Evolutionary conservation across 1,140 invertebrate species (phyloP), one percentile per base, ranked within the genome.

Genomic region (Pogonognathellus flavescens): DNA sequence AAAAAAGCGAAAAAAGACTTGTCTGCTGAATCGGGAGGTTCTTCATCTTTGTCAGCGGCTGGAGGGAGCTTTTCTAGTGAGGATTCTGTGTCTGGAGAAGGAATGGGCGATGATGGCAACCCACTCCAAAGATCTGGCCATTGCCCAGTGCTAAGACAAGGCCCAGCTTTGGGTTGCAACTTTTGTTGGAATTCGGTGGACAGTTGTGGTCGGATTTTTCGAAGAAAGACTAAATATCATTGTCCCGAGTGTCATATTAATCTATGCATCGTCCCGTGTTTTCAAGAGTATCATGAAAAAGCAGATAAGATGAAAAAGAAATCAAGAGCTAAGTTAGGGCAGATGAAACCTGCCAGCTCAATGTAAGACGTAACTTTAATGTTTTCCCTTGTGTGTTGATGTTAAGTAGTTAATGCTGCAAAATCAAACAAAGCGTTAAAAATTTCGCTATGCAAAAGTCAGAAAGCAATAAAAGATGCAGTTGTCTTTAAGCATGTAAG

Each of bases 161-260:
- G 95, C 1, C 95, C 95, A 14, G 95, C 95, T 4, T 90, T 96
- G 76, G 95, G 95, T 60, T 88, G 86, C 50, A 88, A 88, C 59
- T 96, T 94, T 89, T 96, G 95, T 91, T 96, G 95, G 95, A 96
- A 96, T 89, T 96, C 95, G 0, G 94, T 95, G 62, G 95, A 96
- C 89, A 93, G 92, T 55, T 94, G 95, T 91, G 95, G 95, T 22
- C 91, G 95, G 66, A 96, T 96, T 88, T 92, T 96, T 55, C 92
- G 95, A 22, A 92, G 95, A 83, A 96, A 96, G 92, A 96, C 95
- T 5, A 96, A 96, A 90, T 96, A 96, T 90, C 95, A 96, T 90
- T 96, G 95, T 91, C 95, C 95, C 1, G 95, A 96, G 89, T 96
- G 95, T 90, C 94, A 95, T 89, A 95, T 94, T 60, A 96, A 96